Percentiles rank a stretch among this genome's conserved stretches.
Evolutionary conservation across 2,888 invertebrate species (phyloP).

Genomic region (Oligia latruncula): DNA sequence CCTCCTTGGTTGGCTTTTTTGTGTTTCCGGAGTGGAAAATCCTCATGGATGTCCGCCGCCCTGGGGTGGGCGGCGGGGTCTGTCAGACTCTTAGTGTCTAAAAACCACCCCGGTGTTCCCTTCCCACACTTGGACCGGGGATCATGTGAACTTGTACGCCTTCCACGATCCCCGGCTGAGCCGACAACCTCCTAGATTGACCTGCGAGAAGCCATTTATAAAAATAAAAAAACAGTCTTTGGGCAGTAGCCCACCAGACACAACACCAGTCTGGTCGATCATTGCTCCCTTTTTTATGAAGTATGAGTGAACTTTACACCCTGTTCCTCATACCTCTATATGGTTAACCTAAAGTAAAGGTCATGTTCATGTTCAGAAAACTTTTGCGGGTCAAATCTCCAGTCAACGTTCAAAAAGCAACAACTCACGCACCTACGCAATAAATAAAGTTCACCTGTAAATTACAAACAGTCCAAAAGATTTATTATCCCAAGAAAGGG

Average conservation of each 20-base stretch:
- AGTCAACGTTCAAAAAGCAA: neutral
- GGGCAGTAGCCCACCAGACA: neutral
- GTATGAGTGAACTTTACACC: neutral
- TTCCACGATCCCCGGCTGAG: neutral
- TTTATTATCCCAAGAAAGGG: conserved; percentile 39
- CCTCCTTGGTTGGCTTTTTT: neutral
- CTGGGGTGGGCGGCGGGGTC: too few relatives aligned
- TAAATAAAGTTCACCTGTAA: conserved; percentile 41
- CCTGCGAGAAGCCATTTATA: neutral
- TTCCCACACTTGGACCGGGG: too few relatives aligned
- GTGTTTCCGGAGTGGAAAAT: too few relatives aligned
- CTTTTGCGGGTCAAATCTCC: neutral
- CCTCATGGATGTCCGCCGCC: too few relatives aligned
- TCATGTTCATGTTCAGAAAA: neutral
- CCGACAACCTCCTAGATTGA: neutral
- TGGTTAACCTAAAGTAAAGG: neutral
- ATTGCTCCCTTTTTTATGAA: neutral
- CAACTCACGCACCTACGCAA: neutral
- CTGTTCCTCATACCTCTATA: neutral
- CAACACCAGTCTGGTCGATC: neutral
- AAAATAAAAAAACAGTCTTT: neutral
- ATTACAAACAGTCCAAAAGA: conserved; percentile 34
- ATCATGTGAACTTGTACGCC: too few relatives aligned
- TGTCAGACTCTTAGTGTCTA: too few relatives aligned
- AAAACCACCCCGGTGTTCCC: too few relatives aligned